Evolutionary conservation across 92 coral and sea anemone species (phyloP).

Genomic region (Epizoanthus illoricatus): DNA sequence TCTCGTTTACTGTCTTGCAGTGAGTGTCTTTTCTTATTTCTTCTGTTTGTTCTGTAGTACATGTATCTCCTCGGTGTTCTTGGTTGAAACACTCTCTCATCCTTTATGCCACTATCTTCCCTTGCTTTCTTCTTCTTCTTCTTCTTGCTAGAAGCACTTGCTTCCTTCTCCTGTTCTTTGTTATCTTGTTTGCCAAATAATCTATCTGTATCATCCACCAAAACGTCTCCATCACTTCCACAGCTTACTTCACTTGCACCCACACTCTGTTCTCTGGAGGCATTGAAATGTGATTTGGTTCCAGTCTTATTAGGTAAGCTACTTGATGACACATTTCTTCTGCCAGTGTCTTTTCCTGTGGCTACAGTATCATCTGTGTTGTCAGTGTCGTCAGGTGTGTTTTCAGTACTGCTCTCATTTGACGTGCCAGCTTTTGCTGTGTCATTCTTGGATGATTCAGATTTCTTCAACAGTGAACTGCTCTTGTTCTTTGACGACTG

Average conservation of each 20-base stretch:
- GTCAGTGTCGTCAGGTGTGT: background rate
- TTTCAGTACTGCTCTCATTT: background rate
- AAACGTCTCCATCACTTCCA: background rate
- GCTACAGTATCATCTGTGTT: background rate
- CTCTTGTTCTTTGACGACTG: background rate
- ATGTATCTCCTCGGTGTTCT: background rate
- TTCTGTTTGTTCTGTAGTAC: background rate
- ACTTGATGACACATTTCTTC: background rate
- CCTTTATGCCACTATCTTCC: background rate
- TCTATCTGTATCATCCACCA: background rate
- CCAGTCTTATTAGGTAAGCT: background rate
- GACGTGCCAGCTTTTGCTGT: background rate
- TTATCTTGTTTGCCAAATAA: background rate
- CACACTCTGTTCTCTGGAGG: too few relatives aligned
- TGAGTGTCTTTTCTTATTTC: background rate
- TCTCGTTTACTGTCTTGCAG: background rate
- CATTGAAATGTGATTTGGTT: background rate
- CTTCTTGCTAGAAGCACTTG: background rate
- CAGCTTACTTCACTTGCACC: background rate
- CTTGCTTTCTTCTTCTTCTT: background rate
- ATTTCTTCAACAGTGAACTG: constrained; percentile 8
- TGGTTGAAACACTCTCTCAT: background rate
- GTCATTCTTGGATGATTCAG: constrained; percentile 10
- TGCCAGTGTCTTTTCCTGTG: background rate
- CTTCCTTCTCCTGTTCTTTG: constrained; percentile 19